Evolutionary conservation across 2,888 invertebrate species (phyloP), one percentile per base, ranked within the genome.

Genomic region (Euzophera pinguis): DNA sequence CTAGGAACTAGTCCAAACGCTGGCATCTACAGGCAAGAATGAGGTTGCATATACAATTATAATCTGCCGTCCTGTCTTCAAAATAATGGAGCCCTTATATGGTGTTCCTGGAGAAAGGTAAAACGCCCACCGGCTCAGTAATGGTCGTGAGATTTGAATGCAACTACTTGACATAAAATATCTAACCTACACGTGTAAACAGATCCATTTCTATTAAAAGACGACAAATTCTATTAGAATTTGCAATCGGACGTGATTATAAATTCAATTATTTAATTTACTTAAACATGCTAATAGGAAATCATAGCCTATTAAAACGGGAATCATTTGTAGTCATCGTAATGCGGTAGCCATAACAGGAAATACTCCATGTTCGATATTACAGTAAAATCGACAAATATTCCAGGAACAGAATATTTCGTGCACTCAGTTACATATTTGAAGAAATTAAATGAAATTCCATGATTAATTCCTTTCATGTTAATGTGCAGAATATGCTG

Each of bases 11-110:
- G 45, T 32, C 8, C 45, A 45, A 32, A 45, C 32, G 32, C 32
- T 45, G 14, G 17, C 45, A 8, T 45, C 45, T 34, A 69, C 65
- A 32, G 16, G 16, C 37, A 14, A 64, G 66, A 74, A 67, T 65
- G 62, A 58, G 62, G 65, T 65, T 69, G 67, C 63, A 72, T 58
- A 67, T 72, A 69, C 69, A 69, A 73, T 73, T 72, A 72, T 70
- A 47, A 65, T 68, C 62, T 64, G 65, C 60, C 61, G 63, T 66
- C 67, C 59, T 68, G 71, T 70, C 65, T 62, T 58, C 59, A 52
- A 69, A 70, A 68, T 81, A 81, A 80, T 81, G 71, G 74, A 61
- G 70, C 73, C 79, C 81, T 75, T 82, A 75, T 78, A 78, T 69
- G 79, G 81, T 67, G 62, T 64, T 67, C 69, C 63, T 58, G 64